Base-by-base conservation (phyloP, 2,797 vertebrate species). In the Falco columbarius region DNA sequence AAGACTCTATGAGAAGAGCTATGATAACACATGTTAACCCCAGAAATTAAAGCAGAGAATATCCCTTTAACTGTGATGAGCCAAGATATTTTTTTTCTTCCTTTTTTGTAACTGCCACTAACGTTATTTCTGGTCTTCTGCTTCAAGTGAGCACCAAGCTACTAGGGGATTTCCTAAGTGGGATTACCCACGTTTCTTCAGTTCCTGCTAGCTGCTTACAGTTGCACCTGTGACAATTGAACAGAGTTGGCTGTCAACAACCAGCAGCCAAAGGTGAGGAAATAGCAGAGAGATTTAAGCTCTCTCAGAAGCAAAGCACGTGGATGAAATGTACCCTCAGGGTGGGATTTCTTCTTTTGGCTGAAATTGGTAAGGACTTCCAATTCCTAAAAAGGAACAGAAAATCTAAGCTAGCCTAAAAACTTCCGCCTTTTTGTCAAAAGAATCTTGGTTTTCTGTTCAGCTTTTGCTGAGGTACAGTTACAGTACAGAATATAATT, bases 131-230 rank as follows among this genome's bases (percentile, higher is more conserved):
- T 93, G 72, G 46, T 65, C 84, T 86, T 89, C 66, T 38, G 70
- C 85, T 91, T 88, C 79, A 77, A 91, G 67, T 9, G 54, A 96
- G 67, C 65, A 71, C 46, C 44, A 77, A 79, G 68, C 63, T 93
- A 91, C 58, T 51, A 81, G 92, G 93, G 93, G 94, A 91, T 94
- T 97, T 96, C 95, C 94, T 91, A 81, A 86, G 47, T 27, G 79
- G 75, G 81, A 91, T 75, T 95, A 93, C 86, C 72, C 44, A 0
- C n/a, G 65, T 77, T 96, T 88, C 90, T 91, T 91, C 84, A 95
- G 95, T 91, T 96, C 86, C 89, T 94, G 85, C 79, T 77, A 56
- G 72, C 38, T 66, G 58, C 91, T 79, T 92, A 59, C n/a, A 59
- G 68, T 68, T 95, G 71, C 83, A 96, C 95, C 93, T 95, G 65